phyloP scores from a whole-genome alignment of 2,113 vertebrate genomes.

The Regulus satrapa region DNA sequence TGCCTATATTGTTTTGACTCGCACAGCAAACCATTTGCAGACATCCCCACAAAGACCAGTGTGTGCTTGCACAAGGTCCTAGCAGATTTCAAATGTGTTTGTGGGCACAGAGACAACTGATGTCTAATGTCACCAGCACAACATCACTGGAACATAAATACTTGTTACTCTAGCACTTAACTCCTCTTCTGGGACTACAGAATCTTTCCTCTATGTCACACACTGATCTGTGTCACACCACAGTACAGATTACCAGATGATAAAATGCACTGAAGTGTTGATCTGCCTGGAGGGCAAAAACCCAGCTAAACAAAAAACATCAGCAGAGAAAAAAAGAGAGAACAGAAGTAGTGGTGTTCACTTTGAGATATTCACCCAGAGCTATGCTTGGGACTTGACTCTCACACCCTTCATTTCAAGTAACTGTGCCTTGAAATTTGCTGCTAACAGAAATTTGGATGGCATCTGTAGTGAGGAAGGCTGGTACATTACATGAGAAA shows the following conservation, averaged over 20 bases:
- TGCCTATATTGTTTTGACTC: neutral
- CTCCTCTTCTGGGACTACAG: neutral
- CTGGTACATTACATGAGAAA: neutral
- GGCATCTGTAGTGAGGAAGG: neutral
- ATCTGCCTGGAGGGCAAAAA: neutral
- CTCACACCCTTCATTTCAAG: neutral
- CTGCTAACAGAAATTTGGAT: neutral
- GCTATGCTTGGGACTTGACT: neutral
- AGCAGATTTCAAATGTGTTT: neutral
- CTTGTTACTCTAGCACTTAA: neutral
- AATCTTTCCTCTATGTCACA: neutral
- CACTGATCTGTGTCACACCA: neutral
- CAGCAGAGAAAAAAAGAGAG: neutral
- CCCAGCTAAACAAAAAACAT: neutral
- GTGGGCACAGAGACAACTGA: neutral
- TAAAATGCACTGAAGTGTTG: neutral
- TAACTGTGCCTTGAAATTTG: neutral
- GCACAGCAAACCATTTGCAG: neutral
- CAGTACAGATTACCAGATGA: neutral
- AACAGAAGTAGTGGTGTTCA: neutral
- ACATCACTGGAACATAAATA: neutral
- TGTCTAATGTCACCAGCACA: neutral
- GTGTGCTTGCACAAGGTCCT: neutral
- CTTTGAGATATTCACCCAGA: neutral
- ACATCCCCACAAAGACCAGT: neutral